Base-by-base conservation (phyloP, 1,140 invertebrate species). In the Luehdorfia chinensis region DNA sequence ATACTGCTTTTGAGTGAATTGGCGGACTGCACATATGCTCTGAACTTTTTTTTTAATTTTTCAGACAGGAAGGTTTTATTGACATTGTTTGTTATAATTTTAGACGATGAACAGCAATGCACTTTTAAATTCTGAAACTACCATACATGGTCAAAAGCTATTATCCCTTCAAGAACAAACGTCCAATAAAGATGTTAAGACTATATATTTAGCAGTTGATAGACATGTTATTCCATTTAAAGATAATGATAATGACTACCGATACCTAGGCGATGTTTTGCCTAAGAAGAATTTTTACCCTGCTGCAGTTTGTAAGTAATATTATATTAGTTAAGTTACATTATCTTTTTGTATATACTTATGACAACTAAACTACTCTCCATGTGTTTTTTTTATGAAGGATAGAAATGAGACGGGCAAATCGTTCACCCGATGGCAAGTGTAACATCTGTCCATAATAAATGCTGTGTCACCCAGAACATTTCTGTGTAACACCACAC, bases 181-280 rank as follows among this genome's bases (percentile, higher is more conserved):
- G 8, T 12, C 55, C 0, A 30, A 4, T 1, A 8, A 52, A 9
- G 52, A 61, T 1, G 52, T 65, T 0, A 74, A 65, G 36, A 62
- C 60, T 1, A 44, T 73, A 1, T 80, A 78, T 48, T 66, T 88
- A n/a, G 56, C 66, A 1, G 72, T 88, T 18, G 79, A 88, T 37
- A 59, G 50, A 25, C 69, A 75, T 19, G 27, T 49, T 1, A 37
- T 74, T 1, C 47, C 75, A 39, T 57, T 76, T 18, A 59, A 77
- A 31, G 83, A 87, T n/a, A 62, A 43, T 11, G 78, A 84, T 43
- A 66, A 75, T 9, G 87, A 87, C 48, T 88, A 79, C 28, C 66
- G 84, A 50, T 88, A 88, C 39, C 50, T 77, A n/a, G 87, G 79
- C 53, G 85, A 88, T 52, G 83, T 75, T 23, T 59, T 86, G 45